phyloP scores from a whole-genome alignment of 2,113 vertebrate species.

The Gallinago undulata region DNA sequence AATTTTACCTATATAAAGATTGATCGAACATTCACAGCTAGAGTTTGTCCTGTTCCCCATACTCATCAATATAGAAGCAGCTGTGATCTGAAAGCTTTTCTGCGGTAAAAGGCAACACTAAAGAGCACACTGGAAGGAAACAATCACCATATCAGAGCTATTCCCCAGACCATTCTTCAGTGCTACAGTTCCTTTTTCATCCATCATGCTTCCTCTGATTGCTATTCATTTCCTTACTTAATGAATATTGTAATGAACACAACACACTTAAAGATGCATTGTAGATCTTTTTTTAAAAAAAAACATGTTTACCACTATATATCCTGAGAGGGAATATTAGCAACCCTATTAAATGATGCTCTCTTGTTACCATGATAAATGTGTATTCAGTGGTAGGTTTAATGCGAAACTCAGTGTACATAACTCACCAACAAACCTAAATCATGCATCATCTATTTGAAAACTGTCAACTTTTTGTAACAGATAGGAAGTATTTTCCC shows the following conservation, averaged over 20 bases:
- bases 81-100: conserved; percentile 64
- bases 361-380: not conserved
- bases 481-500: not conserved
- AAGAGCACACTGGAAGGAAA: conserved; percentile 35
- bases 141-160: conserved; percentile 32
- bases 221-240: conserved; percentile 3
- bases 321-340: conserved; percentile 1
- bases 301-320: not conserved
- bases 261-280: not conserved
- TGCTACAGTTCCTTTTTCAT: not conserved
- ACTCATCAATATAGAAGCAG: conserved; percentile 57
- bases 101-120: conserved; percentile 33
- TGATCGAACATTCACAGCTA: conserved; percentile 47
- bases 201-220: not conserved
- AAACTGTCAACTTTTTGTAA: not conserved
- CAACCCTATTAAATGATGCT: not conserved
- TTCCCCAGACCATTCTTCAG: conserved; percentile 10
- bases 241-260: not conserved
- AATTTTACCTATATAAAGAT: conserved; percentile 56
- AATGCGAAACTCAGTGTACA: not conserved
- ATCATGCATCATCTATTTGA: not conserved
- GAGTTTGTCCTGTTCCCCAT: conserved; percentile 43
- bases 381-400: not conserved
- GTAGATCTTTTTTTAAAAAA: not conserved
- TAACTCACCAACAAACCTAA: not conserved